These are phyloP conservation scores for Syncerus caffer DNA, from an alignment of 2,797 vertebrate species.

Conservation along the genomic window DNA sequence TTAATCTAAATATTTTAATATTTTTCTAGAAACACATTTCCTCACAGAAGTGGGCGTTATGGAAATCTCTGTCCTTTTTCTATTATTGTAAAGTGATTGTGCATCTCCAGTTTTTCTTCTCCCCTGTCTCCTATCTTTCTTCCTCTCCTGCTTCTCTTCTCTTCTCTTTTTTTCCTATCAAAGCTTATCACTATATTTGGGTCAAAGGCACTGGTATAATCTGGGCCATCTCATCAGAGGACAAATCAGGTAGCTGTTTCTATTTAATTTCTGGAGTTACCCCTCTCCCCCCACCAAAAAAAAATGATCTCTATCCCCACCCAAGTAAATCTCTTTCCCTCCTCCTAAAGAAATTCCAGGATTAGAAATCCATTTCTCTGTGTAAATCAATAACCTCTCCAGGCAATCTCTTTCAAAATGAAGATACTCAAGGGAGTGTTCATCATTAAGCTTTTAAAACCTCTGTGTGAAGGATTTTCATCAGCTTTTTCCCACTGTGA, in stretches of 20 bases:
- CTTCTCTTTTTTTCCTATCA: background rate
- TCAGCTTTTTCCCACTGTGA: slow-evolving; percentile 27
- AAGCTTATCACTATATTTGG: background rate
- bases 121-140: background rate
- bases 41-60: background rate
- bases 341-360: slow-evolving; percentile 50
- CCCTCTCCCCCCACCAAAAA: background rate
- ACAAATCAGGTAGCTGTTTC: background rate
- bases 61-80: background rate
- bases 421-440: slow-evolving; percentile 68
- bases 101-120: background rate
- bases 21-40: background rate
- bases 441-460: slow-evolving; percentile 66
- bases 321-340: slow-evolving; percentile 37
- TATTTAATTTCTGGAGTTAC: slow-evolving; percentile 19
- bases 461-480: slow-evolving; percentile 58
- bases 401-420: slow-evolving; percentile 71
- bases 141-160: background rate
- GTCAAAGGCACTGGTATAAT: background rate
- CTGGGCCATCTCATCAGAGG: background rate
- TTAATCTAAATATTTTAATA: background rate
- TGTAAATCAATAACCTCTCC: slow-evolving; percentile 69
- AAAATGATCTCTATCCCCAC: background rate
- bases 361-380: slow-evolving; percentile 58
- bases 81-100: background rate